A percentile compares a stretch with the other conserved stretches of the same genome.
Conservation (phyloP, 2,113 vertebrate species). For the Rhizomys pruinosus region DNA sequence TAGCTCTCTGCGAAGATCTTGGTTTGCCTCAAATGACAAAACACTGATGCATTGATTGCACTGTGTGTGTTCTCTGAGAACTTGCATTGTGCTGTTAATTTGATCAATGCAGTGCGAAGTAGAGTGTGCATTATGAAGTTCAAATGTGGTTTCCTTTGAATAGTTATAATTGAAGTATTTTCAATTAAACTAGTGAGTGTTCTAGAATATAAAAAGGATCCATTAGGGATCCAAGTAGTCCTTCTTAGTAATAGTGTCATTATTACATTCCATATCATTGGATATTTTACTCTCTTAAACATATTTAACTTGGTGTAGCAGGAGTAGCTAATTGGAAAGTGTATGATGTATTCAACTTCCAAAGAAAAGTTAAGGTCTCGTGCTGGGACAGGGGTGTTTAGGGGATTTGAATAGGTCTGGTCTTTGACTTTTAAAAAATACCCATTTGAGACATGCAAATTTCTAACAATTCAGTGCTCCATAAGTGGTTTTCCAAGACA, state of each 20-base stretch:
- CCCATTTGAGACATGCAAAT: not conserved
- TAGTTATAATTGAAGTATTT: slow-evolving; percentile 37
- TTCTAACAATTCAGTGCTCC: slow-evolving; percentile 2
- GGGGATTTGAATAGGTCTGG: not conserved
- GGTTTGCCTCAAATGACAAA: slow-evolving; percentile 19
- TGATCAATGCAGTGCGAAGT: not conserved
- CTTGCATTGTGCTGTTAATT: not conserved
- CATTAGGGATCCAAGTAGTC: not conserved
- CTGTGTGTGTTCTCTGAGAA: not conserved
- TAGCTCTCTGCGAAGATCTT: not conserved
- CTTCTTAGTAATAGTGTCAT: slow-evolving; percentile 36
- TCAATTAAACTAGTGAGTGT: slow-evolving; percentile 35
- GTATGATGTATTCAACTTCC: not conserved
- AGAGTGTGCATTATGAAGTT: slow-evolving; percentile 9
- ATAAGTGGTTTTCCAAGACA: slow-evolving; percentile 27
- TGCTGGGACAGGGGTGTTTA: not conserved
- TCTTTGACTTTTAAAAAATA: slow-evolving; percentile 48
- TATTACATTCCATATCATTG: not conserved
- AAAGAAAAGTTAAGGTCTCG: slow-evolving; percentile 18
- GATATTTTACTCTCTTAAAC: slow-evolving; percentile 27
- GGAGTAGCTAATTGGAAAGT: slow-evolving; percentile 34
- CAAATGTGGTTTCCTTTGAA: slow-evolving; percentile 54
- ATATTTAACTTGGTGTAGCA: slow-evolving; percentile 20
- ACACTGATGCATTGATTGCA: not conserved
- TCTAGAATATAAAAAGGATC: slow-evolving; percentile 5